Conservation (phyloP, 2,888 invertebrate genomes). For the Hanleya hanleyi region DNA sequence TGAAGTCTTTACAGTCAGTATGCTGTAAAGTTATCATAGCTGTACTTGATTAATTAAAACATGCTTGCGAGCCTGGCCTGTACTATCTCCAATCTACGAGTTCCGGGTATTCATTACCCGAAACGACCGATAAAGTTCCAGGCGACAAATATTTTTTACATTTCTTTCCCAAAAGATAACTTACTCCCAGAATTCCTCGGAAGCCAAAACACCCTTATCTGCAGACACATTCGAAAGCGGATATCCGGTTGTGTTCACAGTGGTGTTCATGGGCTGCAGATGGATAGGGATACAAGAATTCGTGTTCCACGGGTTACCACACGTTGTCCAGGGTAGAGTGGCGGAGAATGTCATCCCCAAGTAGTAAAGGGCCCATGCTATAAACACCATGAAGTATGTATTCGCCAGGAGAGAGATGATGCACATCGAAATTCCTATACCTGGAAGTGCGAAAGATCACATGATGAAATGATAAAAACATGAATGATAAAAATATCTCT, state of each 20-base stretch:
- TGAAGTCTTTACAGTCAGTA: no score
- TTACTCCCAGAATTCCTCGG: constrained; percentile 1
- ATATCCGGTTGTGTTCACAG: not conserved
- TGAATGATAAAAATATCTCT: no score
- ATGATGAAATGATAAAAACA: no score
- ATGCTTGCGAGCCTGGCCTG: no score
- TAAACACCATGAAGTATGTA: not conserved
- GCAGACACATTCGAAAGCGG: not conserved
- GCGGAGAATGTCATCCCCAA: not conserved
- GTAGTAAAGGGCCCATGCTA: constrained; percentile 3
- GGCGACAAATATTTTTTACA: no score
- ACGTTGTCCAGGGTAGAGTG: not conserved
- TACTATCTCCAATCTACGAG: no score
- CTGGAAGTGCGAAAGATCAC: no score
- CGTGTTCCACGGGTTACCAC: constrained; percentile 7
- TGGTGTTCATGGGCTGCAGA: not conserved
- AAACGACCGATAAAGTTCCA: no score
- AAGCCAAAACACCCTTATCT: not conserved
- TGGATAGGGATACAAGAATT: not conserved
- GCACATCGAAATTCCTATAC: not conserved
- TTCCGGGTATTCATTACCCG: no score
- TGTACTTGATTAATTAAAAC: no score
- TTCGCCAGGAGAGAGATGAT: not conserved
- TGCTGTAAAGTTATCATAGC: no score
- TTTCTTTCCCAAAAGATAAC: not conserved